Percentiles rank a stretch among this genome's conserved stretches.
These are phyloP conservation scores for Pipistrellus pygmaeus DNA, from an alignment of 2,797 vertebrate genomes.

Conservation along the genomic window DNA sequence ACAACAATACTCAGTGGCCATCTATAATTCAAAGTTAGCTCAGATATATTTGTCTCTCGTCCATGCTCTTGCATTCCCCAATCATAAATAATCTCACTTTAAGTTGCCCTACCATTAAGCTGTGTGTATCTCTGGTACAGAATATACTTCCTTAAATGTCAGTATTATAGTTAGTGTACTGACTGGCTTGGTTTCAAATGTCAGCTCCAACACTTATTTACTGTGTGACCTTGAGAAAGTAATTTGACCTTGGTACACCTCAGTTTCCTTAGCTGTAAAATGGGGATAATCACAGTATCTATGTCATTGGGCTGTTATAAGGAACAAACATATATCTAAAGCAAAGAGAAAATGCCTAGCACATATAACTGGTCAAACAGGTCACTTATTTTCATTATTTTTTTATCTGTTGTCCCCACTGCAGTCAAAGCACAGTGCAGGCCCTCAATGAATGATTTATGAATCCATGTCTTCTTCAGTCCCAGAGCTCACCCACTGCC, in stretches of 20 bases:
- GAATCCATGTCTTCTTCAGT: background rate
- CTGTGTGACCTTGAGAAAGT: background rate
- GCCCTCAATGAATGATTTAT: background rate
- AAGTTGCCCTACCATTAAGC: background rate
- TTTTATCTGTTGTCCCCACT: background rate
- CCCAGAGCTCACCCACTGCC: background rate
- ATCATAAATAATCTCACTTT: background rate
- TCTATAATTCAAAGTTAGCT: background rate
- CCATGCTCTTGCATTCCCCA: background rate
- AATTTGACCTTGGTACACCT: background rate
- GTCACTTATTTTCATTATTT: background rate
- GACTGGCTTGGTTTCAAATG: background rate
- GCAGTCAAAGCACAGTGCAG: background rate
- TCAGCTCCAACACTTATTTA: background rate
- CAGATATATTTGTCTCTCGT: background rate
- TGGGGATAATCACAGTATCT: background rate
- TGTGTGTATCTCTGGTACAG: background rate
- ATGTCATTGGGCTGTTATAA: background rate
- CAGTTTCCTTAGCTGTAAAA: constrained; percentile 29
- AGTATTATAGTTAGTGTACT: background rate
- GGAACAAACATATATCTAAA: constrained; percentile 1
- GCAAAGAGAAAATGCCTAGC: background rate
- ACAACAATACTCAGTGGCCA: background rate
- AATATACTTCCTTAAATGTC: background rate
- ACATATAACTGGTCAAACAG: background rate